Evolutionary conservation across 2,888 invertebrate species (phyloP).

Genomic region (Ochropleura plecta): DNA sequence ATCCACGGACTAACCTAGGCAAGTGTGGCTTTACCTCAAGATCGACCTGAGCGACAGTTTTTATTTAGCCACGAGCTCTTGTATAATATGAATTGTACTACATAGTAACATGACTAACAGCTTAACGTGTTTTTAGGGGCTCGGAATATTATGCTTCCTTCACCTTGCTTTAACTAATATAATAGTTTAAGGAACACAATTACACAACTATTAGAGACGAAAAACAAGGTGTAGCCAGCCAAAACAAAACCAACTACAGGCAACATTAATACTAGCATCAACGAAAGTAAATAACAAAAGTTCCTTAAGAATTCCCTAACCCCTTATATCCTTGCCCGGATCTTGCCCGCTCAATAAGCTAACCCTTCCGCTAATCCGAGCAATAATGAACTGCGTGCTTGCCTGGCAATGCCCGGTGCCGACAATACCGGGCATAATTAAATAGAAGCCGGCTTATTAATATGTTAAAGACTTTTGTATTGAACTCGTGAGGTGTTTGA

Average conservation of each 20-base stretch:
- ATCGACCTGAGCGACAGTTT: too few relatives aligned
- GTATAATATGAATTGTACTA: too few relatives aligned
- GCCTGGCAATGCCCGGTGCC: constrained; percentile 66
- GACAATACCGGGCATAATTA: constrained; percentile 70
- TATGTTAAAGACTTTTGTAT: constrained; percentile 64
- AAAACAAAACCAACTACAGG: not conserved
- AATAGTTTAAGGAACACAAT: too few relatives aligned
- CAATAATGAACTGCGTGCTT: constrained; percentile 81
- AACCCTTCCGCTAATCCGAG: constrained; percentile 84
- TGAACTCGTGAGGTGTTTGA: constrained; percentile 57
- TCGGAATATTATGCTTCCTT: too few relatives aligned
- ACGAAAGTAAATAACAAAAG: constrained; percentile 54
- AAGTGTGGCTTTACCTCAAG: too few relatives aligned
- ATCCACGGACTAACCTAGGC: too few relatives aligned
- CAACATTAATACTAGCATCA: constrained; percentile 25
- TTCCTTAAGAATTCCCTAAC: constrained; percentile 64
- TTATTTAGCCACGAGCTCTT: too few relatives aligned
- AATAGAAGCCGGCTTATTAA: constrained; percentile 70
- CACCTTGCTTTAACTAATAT: too few relatives aligned
- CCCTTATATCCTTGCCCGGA: constrained; percentile 69
- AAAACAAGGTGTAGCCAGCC: too few relatives aligned
- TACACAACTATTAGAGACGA: too few relatives aligned
- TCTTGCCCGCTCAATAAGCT: constrained; percentile 75
- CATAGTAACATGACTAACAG: too few relatives aligned
- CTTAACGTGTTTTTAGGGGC: too few relatives aligned